These are phyloP conservation scores for Atrichornis clamosus DNA, from an alignment of 2,113 vertebrate species.

Conservation along the genomic window DNA sequence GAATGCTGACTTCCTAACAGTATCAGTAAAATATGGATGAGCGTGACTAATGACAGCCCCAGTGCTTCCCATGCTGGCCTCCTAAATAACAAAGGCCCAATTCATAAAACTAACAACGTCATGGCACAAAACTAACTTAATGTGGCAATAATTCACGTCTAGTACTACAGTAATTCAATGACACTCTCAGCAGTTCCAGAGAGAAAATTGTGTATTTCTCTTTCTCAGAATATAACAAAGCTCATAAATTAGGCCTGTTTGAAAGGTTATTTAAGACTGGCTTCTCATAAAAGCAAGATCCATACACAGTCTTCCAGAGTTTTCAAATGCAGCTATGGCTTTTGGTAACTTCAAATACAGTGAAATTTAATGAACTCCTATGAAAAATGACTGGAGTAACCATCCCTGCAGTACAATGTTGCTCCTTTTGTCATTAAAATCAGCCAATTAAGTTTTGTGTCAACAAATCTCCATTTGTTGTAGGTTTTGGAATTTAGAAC, in stretches of 20 bases:
- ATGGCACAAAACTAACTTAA: neutral
- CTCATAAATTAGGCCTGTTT: neutral
- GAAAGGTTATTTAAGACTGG: neutral
- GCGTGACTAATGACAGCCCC: neutral
- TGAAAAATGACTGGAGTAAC: neutral
- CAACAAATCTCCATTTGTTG: neutral
- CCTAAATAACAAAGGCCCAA: neutral
- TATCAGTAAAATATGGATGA: neutral
- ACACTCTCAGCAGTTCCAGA: neutral
- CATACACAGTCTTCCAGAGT: neutral
- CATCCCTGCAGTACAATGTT: neutral
- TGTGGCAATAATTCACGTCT: conserved; percentile 8
- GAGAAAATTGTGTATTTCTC: neutral
- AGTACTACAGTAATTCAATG: neutral
- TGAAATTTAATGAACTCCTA: neutral
- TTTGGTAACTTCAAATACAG: neutral
- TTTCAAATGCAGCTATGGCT: neutral
- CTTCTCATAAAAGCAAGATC: neutral
- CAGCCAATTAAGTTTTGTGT: neutral
- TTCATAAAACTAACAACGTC: neutral
- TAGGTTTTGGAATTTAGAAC: neutral
- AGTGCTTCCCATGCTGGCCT: neutral
- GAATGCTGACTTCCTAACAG: neutral
- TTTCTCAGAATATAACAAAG: neutral
- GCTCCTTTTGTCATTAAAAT: neutral